A percentile compares a stretch with the other conserved stretches of the same genome.
phyloP scores from a whole-genome alignment of 2,888 invertebrate species.

The Hyposoter dolosus region DNA sequence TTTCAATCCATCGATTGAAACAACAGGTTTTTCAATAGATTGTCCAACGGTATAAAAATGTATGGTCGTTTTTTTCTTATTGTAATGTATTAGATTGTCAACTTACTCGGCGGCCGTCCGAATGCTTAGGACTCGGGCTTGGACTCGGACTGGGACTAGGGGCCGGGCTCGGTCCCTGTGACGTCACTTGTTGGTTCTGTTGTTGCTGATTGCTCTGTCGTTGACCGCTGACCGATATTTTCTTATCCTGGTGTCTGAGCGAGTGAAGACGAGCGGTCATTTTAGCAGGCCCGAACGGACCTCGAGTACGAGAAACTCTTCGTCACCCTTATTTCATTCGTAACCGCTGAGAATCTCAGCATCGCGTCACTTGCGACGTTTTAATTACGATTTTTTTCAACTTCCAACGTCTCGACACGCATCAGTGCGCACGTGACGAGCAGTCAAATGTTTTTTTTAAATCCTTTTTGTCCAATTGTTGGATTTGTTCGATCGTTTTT shows the following conservation, averaged over 20 bases:
- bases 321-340: slow-evolving; percentile 79
- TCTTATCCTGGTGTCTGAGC: slow-evolving; percentile 83
- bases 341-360: slow-evolving; percentile 80
- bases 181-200: slow-evolving; percentile 72
- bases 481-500: background rate
- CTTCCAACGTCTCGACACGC: slow-evolving; percentile 22
- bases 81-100: no score
- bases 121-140: slow-evolving; percentile 83
- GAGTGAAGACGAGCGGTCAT: slow-evolving; percentile 84
- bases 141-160: slow-evolving; percentile 81
- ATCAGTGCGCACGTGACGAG: background rate
- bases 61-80: background rate
- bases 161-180: slow-evolving; percentile 78
- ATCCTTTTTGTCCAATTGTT: background rate
- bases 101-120: slow-evolving; percentile 84
- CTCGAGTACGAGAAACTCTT: slow-evolving; percentile 74
- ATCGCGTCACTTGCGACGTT: slow-evolving; percentile 76
- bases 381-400: slow-evolving; percentile 4
- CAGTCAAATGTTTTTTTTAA: background rate
- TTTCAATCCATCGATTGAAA: no score
- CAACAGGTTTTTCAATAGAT: no score
- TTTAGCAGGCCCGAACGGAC: slow-evolving; percentile 82
- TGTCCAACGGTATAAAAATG: background rate
- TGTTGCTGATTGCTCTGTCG: slow-evolving; percentile 76
- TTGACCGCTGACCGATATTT: slow-evolving; percentile 75